Evolutionary conservation across 2,797 vertebrate genomes (phyloP).

Genomic region (Zalophus californianus): DNA sequence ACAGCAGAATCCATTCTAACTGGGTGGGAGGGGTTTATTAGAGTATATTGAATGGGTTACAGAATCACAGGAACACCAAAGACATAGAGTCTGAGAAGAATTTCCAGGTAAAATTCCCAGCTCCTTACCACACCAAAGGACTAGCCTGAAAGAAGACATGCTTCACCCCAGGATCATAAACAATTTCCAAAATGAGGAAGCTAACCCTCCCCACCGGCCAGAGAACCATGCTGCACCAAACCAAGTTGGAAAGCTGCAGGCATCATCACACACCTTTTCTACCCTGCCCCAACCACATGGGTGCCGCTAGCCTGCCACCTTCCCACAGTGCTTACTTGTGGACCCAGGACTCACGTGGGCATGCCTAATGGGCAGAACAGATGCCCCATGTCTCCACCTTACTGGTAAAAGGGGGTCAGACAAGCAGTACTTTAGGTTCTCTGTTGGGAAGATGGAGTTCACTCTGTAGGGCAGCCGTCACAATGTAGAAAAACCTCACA

Average conservation of each 20-base stretch:
- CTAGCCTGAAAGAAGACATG: neutral
- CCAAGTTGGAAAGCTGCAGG: neutral
- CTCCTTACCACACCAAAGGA: neutral
- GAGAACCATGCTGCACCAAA: neutral
- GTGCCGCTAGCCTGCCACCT: neutral
- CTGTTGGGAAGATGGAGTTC: neutral
- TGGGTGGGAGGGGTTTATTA: neutral
- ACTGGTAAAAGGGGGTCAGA: neutral
- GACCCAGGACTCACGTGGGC: neutral
- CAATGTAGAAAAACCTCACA: neutral
- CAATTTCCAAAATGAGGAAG: neutral
- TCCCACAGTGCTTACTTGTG: neutral
- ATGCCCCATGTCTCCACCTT: neutral
- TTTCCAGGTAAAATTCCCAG: neutral
- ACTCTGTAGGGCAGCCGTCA: neutral
- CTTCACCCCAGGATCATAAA: neutral
- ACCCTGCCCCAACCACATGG: neutral
- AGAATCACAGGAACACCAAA: neutral
- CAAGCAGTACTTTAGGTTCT: neutral
- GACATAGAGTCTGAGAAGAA: neutral
- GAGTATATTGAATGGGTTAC: neutral
- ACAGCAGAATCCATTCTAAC: neutral
- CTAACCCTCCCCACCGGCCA: too few species aligned
- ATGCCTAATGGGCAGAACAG: neutral
- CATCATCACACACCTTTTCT: neutral